phyloP scores from a whole-genome alignment of 2,888 invertebrate species.

The Drosophila sordidula region DNA sequence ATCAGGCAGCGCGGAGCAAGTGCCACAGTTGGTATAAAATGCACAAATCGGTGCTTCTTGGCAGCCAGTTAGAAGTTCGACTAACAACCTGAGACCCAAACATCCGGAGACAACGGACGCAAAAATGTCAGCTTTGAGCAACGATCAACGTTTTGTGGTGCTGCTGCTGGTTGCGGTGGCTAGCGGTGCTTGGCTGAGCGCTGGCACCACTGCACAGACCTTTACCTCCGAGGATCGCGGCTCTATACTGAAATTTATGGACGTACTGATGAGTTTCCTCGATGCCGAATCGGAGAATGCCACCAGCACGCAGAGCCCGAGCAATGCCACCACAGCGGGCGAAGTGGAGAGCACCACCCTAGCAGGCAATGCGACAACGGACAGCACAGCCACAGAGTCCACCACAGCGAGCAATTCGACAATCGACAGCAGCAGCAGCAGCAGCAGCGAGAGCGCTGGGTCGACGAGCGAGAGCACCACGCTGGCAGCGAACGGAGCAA shows the following conservation, averaged over 20 bases:
- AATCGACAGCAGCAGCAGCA: slow-evolving; percentile 2
- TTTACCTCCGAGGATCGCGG: slow-evolving; percentile 60
- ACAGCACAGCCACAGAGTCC: slow-evolving; percentile 1
- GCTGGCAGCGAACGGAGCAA: slow-evolving; percentile 1
- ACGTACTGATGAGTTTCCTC: slow-evolving; percentile 57
- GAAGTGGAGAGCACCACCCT: slow-evolving; percentile 37
- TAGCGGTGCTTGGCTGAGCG: slow-evolving; percentile 19
- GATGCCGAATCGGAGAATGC: slow-evolving; percentile 46
- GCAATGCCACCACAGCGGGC: not conserved
- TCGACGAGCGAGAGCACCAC: slow-evolving; percentile 17
- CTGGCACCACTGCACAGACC: slow-evolving; percentile 43
- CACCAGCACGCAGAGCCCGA: slow-evolving; percentile 26
- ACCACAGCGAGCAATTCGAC: slow-evolving; percentile 24
- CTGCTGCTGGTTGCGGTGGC: slow-evolving; percentile 43
- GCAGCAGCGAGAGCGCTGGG: not conserved
- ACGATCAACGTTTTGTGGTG: slow-evolving; percentile 44
- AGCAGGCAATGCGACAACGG: slow-evolving; percentile 18
- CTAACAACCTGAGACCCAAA: slow-evolving; percentile 14
- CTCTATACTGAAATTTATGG: slow-evolving; percentile 59
- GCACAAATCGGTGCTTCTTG: slow-evolving; percentile 15
- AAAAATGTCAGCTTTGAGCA: slow-evolving; percentile 37
- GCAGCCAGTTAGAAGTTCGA: slow-evolving; percentile 55
- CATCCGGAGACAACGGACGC: not conserved
- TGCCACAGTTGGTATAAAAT: slow-evolving; percentile 56
- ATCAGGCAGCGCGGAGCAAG: not conserved